Percentiles rank a stretch among this genome's conserved stretches.
Evolutionary conservation across 2,113 vertebrate species (phyloP).

Genomic region (Python bivittatus): DNA sequence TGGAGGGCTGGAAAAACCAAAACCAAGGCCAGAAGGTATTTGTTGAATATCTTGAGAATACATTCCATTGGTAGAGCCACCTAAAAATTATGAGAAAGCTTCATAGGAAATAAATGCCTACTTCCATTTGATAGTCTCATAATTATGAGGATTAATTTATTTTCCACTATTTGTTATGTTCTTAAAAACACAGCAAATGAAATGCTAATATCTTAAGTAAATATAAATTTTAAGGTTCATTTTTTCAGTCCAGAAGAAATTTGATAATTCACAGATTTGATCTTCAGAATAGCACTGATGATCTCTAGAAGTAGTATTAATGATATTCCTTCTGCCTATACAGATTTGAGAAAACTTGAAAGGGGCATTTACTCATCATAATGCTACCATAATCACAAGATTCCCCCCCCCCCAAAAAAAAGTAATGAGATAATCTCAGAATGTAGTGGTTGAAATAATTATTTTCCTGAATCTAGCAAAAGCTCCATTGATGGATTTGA

Average conservation of each 20-base stretch:
- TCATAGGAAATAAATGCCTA: background rate
- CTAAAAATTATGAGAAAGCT: background rate
- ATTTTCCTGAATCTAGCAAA: background rate
- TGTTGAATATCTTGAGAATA: background rate
- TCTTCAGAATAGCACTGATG: background rate
- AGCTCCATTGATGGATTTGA: background rate
- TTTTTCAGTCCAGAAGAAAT: background rate
- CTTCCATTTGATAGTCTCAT: background rate
- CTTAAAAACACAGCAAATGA: background rate
- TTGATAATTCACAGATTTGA: background rate
- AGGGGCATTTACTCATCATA: background rate
- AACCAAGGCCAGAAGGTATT: conserved; percentile 93
- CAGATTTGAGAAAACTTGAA: background rate
- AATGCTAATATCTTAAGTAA: background rate
- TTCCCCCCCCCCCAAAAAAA: background rate
- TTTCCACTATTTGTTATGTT: background rate
- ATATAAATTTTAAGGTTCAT: background rate
- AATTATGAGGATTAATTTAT: background rate
- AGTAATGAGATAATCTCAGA: background rate
- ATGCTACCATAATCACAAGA: background rate
- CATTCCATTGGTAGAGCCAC: background rate
- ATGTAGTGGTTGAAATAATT: background rate
- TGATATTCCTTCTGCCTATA: background rate
- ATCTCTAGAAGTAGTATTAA: background rate
- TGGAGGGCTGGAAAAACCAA: conserved; percentile 93